Evolutionary conservation across 2,888 invertebrate genomes (phyloP).

Genomic region (Amiota minor): DNA sequence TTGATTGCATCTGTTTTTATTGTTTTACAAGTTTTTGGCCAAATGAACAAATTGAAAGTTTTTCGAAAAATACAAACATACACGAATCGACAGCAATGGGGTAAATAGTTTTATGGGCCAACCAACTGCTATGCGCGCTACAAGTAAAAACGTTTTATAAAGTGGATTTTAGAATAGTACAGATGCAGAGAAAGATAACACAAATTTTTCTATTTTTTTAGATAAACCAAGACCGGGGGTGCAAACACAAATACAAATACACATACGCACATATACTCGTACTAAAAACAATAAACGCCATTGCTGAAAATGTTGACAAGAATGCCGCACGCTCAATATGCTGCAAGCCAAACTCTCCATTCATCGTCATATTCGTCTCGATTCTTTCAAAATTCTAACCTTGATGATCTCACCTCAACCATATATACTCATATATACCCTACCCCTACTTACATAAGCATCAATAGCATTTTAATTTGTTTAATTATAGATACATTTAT

Average conservation of each 20-base stretch:
- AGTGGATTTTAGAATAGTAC: constrained; percentile 3
- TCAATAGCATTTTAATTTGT: no score
- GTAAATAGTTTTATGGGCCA: no score
- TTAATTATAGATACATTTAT: no score
- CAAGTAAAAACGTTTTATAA: constrained; percentile 4
- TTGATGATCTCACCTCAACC: no score
- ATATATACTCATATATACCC: no score
- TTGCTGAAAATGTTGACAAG: constrained; percentile 29
- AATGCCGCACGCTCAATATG: background rate
- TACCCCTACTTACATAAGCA: no score
- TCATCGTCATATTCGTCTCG: background rate
- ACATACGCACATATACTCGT: no score
- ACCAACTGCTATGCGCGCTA: background rate
- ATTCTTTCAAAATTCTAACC: no score
- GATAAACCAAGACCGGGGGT: no score
- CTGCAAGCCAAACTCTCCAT: background rate
- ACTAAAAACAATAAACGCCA: constrained; percentile 21
- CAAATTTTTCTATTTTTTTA: background rate
- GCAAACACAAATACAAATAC: no score
- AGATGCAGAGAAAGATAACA: background rate
- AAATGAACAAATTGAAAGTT: constrained; percentile 12
- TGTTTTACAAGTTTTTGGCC: constrained; percentile 44
- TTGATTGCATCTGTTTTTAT: constrained; percentile 65
- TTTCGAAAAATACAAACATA: background rate
- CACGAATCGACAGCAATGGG: background rate